Conservation (phyloP, 2,888 invertebrate genomes). For the Habroteleia sp. region DNA sequence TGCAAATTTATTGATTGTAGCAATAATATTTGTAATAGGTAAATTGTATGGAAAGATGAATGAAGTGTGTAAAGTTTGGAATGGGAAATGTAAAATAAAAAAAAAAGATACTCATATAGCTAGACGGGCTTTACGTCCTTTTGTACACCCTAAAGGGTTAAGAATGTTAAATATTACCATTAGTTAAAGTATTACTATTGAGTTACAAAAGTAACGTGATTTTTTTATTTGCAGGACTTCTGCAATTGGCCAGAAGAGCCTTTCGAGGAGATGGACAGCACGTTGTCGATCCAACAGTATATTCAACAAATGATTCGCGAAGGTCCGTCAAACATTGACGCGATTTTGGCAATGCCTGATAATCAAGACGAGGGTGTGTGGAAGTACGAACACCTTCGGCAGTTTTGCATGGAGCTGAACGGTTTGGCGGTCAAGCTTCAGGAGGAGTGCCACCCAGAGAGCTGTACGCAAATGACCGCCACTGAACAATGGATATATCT, state of each 20-base stretch:
- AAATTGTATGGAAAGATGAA: no score
- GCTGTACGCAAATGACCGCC: constrained; percentile 99
- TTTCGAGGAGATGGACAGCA: constrained; percentile 99
- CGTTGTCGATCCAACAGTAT: constrained; percentile 98
- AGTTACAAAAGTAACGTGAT: no score
- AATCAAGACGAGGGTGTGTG: constrained; percentile 99
- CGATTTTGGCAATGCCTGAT: constrained; percentile 97
- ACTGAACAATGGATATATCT: constrained; percentile 99
- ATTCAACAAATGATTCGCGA: constrained; percentile 98
- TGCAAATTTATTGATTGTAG: no score
- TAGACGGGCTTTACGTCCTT: no score
- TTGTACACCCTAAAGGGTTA: no score
- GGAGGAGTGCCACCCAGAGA: constrained; percentile 97
- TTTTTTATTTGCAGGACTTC: no score
- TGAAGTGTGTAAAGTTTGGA: no score
- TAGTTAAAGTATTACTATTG: no score
- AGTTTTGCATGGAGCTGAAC: constrained; percentile 99
- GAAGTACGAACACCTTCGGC: constrained; percentile 99
- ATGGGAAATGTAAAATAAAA: no score
- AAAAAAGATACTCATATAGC: no score
- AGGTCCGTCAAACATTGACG: constrained; percentile 95
- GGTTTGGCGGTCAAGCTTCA: constrained; percentile 98
- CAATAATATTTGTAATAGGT: no score
- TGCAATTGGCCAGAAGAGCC: constrained; percentile 98
- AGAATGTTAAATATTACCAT: no score